These are phyloP conservation scores for Pseudoatta argentina DNA, from an alignment of 1,140 invertebrate genomes.

Conservation along the genomic window DNA sequence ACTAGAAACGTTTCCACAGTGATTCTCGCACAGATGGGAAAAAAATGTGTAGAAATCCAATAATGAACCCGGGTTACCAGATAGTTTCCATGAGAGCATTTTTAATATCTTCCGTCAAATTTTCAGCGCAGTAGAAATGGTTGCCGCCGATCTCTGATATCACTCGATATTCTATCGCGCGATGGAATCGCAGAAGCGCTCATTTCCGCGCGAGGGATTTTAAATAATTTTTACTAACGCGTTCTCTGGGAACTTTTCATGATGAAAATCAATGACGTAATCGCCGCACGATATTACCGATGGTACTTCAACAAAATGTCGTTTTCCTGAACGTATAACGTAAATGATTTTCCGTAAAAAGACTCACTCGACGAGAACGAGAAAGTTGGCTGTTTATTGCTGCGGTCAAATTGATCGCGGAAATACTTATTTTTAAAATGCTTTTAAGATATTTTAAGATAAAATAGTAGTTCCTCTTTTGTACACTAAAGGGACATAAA, in stretches of 20 bases:
- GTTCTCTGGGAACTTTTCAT: background rate
- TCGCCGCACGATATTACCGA: background rate
- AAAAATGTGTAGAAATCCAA: constrained; percentile 35
- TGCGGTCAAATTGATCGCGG: constrained; percentile 32
- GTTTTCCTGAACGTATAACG: constrained; percentile 1
- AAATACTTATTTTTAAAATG: constrained; percentile 27
- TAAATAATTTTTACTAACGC: constrained; percentile 40
- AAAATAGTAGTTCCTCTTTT: background rate
- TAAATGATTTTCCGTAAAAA: constrained; percentile 42
- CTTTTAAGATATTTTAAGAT: constrained; percentile 18
- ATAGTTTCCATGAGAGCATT: constrained; percentile 24
- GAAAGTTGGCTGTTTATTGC: constrained; percentile 41
- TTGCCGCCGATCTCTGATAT: constrained; percentile 28
- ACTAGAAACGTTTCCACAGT: background rate
- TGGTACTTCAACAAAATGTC: background rate
- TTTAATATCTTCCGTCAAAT: constrained; percentile 49
- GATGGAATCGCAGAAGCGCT: constrained; percentile 22
- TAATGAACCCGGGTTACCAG: constrained; percentile 32
- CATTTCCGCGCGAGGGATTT: constrained; percentile 23
- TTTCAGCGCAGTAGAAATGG: background rate
- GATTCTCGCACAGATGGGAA: background rate
- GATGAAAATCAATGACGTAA: constrained; percentile 26
- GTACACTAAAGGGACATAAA: constrained; percentile 39
- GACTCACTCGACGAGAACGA: background rate
- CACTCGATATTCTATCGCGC: constrained; percentile 5